These are phyloP conservation scores for Calcarius ornatus DNA, from an alignment of 2,113 vertebrate species.

Conservation along the genomic window DNA sequence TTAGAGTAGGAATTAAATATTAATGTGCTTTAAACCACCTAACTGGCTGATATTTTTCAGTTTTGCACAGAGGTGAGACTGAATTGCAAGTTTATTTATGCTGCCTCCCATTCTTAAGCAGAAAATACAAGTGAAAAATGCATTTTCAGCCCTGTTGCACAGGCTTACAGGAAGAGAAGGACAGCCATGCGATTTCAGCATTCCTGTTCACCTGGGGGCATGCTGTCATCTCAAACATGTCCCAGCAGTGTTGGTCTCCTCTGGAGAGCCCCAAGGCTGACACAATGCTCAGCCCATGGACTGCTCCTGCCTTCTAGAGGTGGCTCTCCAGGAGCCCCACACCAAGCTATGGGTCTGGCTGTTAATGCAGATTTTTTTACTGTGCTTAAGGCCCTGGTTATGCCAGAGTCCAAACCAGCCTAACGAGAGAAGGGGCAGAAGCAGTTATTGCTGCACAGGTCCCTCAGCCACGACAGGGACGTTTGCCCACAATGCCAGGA, in stretches of 20 bases:
- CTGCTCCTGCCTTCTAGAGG: neutral
- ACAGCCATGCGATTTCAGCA: accelerated
- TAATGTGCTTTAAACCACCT: slow-evolving; percentile 40
- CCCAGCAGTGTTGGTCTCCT: neutral
- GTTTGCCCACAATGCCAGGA: accelerated
- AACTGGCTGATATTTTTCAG: slow-evolving; percentile 13
- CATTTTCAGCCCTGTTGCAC: neutral
- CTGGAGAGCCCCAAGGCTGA: neutral
- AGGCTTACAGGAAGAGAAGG: neutral
- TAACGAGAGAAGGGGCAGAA: neutral
- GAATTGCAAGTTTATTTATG: neutral
- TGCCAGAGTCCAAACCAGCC: neutral
- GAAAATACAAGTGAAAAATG: neutral
- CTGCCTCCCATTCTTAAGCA: neutral
- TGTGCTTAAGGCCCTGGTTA: accelerated
- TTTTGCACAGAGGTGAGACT: neutral
- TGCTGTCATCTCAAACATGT: accelerated
- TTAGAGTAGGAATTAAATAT: slow-evolving; percentile 41
- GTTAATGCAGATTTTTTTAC: accelerated
- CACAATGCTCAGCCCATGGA: accelerated
- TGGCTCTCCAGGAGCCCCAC: neutral
- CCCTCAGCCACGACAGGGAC: accelerated
- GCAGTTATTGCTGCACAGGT: neutral
- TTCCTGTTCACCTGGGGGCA: neutral
- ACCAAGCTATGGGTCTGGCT: neutral